phyloP scores from a whole-genome alignment of 2,888 invertebrate species.

The Protonemura montana region DNA sequence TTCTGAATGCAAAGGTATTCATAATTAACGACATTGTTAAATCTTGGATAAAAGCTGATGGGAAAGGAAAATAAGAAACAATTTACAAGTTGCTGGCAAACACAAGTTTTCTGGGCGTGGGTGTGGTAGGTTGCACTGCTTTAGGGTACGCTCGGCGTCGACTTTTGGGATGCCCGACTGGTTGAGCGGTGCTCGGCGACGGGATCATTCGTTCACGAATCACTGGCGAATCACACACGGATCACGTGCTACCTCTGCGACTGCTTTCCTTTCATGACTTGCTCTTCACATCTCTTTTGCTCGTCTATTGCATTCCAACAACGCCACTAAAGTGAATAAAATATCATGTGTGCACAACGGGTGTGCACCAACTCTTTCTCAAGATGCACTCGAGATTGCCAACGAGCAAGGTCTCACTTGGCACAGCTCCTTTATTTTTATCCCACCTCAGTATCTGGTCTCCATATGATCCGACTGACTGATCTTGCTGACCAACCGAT shows the following conservation, averaged over 20 bases:
- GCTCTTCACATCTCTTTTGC: not conserved
- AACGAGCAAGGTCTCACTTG: not conserved
- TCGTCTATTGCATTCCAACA: conserved; percentile 7
- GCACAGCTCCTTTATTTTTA: not conserved
- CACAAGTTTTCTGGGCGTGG: not conserved
- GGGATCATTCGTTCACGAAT: not conserved
- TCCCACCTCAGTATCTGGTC: not conserved
- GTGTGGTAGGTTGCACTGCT: too few relatives aligned
- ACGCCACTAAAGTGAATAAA: conserved; percentile 12
- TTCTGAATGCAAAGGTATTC: conserved; percentile 7
- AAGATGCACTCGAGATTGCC: not conserved
- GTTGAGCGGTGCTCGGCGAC: too few relatives aligned
- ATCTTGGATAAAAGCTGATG: not conserved
- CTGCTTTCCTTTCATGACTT: not conserved
- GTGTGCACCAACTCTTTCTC: too few relatives aligned
- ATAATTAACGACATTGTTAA: not conserved
- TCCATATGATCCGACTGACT: not conserved
- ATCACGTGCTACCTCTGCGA: not conserved
- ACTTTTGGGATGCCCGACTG: too few relatives aligned
- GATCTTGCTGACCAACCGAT: not conserved
- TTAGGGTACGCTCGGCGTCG: too few relatives aligned
- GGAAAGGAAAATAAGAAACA: not conserved
- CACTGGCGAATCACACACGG: not conserved
- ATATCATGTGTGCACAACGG: not conserved
- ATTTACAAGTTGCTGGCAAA: not conserved